Evolutionary conservation across 2,113 vertebrate species (phyloP), one percentile per base, ranked within the genome.

Genomic region (Scopus umbretta): DNA sequence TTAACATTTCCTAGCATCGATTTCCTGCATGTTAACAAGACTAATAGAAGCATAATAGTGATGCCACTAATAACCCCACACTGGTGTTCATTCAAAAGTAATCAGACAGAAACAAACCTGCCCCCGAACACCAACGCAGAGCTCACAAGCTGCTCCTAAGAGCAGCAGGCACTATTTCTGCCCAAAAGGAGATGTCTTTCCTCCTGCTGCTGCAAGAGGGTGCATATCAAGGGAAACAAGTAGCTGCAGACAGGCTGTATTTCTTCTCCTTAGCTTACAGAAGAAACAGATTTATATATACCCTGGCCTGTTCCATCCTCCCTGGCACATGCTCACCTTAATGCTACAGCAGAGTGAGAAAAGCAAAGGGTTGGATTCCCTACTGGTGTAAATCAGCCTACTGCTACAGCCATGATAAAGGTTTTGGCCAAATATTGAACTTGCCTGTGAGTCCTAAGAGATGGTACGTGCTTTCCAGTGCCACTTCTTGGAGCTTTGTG

Each of bases 1-100:
- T 79, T 84, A 84, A 63, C 9, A 1, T 68, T 81, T 81, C 43
- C 49, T 79, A 82, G 55, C 83, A 93, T 88, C 0, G 9, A 88
- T 80, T 93, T 95, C 53, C 92, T 92, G 32, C 63, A 55, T 19
- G 49, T 79, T 95, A 89, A 94, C 80, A 86, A 92, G 65, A 63
- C 43, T 61, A 30, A 85, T 79, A 79, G 80, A 78, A 91, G 88
- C 43, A 72, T 84, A 78, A 86, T 53, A 86, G 72, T 30, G 40
- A 72, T 89, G 36, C 15, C 8, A 14, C 72, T 86, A 92, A 84
- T 78, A 94, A 92, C 29, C 26, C 11, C 52, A 38, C 2, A 0
- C 55, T 84, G 34, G 5, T 86, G 52, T 62, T 90, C 52, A n/a
- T 27, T 90, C 80, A 52, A 20, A 93, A 90, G 63, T 49, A 84